Base-by-base conservation (phyloP, 2,888 invertebrate genomes). In the Salpingus planirostris region DNA sequence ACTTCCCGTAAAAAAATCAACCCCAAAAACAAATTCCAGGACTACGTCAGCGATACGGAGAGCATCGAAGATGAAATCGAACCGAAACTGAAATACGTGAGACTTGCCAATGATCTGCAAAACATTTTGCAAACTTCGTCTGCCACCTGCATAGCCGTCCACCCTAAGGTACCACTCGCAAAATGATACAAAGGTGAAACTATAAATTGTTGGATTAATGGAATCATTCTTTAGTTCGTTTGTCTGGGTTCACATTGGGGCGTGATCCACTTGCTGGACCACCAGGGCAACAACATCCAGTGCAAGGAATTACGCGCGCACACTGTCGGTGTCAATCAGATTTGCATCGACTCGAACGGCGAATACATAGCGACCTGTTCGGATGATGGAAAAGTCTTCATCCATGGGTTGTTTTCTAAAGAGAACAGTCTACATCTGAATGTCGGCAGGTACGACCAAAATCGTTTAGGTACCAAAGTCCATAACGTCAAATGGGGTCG, bases 211-310 rank as follows among this genome's bases (percentile, higher is more conserved):
- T 13, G 14, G 3, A 24, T 14, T 8, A 3, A 24, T 15, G 11
- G n/a, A n/a, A 29, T 11, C 5, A 6, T 18, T 18, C 11, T 13
- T 27, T 49, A 87, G 83, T 93, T 95, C 65, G 74, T 95, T 29
- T 91, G 91, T 51, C 68, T 96, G 40, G 96, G 95, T 13, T 91
- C 92, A 8, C 85, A 88, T 58, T 88, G 86, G 80, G 96, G 96
- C 2, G 75, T 78, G 41, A 81, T 96, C 33, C 84, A 92, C 58
- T 68, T 96, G 34, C 63, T 96, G 33, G 95, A 96, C 61, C 93
- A 93, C 63, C 83, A 88, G 57, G 96, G 95, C 0, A 90, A 95
- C 62, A 77, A 77, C 29, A 74, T 79, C 14, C 69, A 74, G 44
- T 77, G 75, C 29, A 80, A 80, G 51, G 81, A 80, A 49, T 21